Evolutionary conservation across 2,797 vertebrate genomes (phyloP), one percentile per base, ranked within the genome.

Genomic region (Thalassophryne amazonica): DNA sequence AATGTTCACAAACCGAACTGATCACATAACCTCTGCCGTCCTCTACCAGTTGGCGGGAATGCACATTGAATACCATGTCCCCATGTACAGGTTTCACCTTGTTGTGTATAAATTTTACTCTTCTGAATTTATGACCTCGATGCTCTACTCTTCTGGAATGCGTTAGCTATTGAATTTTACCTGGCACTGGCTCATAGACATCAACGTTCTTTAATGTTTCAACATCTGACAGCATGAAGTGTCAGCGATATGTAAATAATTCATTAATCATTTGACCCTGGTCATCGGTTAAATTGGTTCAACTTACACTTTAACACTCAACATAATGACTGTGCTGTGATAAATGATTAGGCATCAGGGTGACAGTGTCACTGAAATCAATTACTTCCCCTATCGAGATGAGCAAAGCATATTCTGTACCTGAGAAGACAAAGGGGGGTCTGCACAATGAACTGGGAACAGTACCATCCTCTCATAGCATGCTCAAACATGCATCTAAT

Each of bases 301-400:
- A 23, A 18, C 21, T 59, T 54, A 31, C 8, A 69, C 72, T 72
- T 65, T 69, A 77, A 76, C 50, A 65, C 46, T 53, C 58, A 60
- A 43, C 23, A 69, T 76, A 39, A 68, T 58, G 66, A 57, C 41
- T 7, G 5, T 11, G 38, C 2, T 1, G 21, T 76, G 64, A 76
- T 69, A 16, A 62, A 79, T 66, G 29, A 22, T 11, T 23, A n/a
- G 14, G 31, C 39, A 58, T 43, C 28, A 47, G 36, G 29, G 38
- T 73, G 46, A 51, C 45, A 25, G 60, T 40, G 9, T 52, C 36
- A 50, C 53, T 60, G 34, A 49, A 57, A 61, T 37, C 69, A 83
- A 83, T 72, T 49, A 49, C 40, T 34, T 77, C 77, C 68, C 61
- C 21, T 15, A n/a, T n/a, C n/a, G 76, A 80, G 81, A 74, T 59